Percentiles rank a stretch among this genome's conserved stretches.
phyloP scores from a whole-genome alignment of 2,113 vertebrate genomes.

The Recurvirostra avosetta region DNA sequence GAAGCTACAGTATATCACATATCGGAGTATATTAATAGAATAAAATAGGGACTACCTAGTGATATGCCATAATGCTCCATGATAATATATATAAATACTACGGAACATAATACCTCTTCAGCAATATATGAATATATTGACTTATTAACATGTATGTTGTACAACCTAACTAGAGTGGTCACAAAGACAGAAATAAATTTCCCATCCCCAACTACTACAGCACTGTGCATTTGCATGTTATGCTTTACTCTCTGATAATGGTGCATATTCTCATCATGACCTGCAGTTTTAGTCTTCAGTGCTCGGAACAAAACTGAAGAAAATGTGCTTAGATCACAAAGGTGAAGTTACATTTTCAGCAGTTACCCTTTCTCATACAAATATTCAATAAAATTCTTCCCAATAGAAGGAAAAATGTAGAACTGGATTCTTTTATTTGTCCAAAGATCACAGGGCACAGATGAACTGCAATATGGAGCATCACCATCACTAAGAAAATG shows the following conservation, averaged over 20 bases:
- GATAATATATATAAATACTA: not conserved
- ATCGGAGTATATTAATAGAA: not conserved
- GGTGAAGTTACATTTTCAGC: not conserved
- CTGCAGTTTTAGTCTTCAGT: not conserved
- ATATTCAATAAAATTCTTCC: not conserved
- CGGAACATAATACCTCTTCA: not conserved
- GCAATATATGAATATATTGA: not conserved
- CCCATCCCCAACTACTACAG: not conserved
- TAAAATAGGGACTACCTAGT: not conserved
- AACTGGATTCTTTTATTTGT: not conserved
- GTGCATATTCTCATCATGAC: not conserved
- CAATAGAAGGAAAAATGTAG: not conserved
- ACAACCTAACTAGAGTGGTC: not conserved
- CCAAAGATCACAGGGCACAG: not conserved
- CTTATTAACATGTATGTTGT: not conserved
- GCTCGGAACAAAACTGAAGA: not conserved
- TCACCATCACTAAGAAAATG: not conserved
- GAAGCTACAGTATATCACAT: not conserved
- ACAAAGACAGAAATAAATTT: not conserved
- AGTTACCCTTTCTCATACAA: not conserved
- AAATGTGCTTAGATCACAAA: not conserved
- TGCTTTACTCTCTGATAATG: not conserved
- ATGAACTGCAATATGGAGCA: not conserved
- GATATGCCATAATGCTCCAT: not conserved
- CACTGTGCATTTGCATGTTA: not conserved